Conservation (phyloP, 23 tunicate species). For the Halocynthia roretzi region DNA sequence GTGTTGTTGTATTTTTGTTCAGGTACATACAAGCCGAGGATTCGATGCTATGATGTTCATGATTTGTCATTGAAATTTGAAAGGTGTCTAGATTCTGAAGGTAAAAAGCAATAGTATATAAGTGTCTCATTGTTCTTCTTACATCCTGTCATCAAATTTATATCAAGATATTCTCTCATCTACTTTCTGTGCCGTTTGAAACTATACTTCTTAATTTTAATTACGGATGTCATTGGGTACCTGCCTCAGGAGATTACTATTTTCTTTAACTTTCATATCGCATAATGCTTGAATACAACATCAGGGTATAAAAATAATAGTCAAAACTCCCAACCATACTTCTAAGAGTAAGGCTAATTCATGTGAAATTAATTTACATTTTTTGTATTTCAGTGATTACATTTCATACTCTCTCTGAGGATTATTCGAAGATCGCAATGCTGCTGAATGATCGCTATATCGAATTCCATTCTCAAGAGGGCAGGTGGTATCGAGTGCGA, state of each 20-base stretch:
- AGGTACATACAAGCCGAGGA: constrained; percentile 92
- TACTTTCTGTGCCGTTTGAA: not conserved
- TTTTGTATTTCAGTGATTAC: constrained; percentile 34
- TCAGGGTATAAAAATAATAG: too few species aligned
- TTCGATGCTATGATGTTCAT: constrained; percentile 85
- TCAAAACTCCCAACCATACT: too few species aligned
- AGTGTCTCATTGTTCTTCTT: not conserved
- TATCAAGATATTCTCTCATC: not conserved
- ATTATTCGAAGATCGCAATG: constrained; percentile 73
- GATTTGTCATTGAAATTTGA: constrained; percentile 91
- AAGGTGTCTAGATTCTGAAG: constrained; percentile 88
- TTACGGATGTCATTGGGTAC: too few species aligned
- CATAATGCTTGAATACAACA: too few species aligned
- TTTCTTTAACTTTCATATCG: too few species aligned
- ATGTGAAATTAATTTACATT: too few species aligned
- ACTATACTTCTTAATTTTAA: not conserved
- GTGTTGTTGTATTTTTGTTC: not conserved
- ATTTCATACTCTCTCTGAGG: constrained; percentile 77
- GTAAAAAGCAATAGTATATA: constrained; percentile 9
- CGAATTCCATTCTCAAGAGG: constrained; percentile 87
- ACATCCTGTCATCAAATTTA: not conserved
- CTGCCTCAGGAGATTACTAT: too few species aligned
- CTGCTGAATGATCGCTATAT: constrained; percentile 55
- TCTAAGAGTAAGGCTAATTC: too few species aligned
- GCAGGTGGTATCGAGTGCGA: constrained; percentile 71